Conservation (phyloP, 2,888 invertebrate species). For the Ditylenchus weischeri region DNA sequence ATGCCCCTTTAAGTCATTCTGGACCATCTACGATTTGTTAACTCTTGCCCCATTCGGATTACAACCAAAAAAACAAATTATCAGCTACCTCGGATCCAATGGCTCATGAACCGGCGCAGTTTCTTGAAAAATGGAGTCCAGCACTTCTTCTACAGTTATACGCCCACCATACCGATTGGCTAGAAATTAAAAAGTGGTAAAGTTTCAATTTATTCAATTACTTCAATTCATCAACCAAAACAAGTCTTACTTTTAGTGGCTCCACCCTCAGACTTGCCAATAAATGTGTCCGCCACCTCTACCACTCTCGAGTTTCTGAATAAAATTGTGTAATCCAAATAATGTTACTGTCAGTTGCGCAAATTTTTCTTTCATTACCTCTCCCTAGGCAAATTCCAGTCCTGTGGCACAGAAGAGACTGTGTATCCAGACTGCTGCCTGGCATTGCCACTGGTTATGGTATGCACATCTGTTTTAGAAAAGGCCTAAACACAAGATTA, state of each 20-base stretch:
- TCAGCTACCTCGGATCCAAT: constrained; percentile 40
- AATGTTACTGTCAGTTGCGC: too few relatives aligned
- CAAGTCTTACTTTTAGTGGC: constrained; percentile 34
- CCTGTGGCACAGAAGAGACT: constrained; percentile 54
- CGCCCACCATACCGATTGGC: constrained; percentile 51
- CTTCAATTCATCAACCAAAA: too few relatives aligned
- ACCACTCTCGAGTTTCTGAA: constrained; percentile 48
- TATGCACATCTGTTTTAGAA: constrained; percentile 23
- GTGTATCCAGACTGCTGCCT: constrained; percentile 51
- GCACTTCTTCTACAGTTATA: constrained; percentile 81
- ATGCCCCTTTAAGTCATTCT: too few relatives aligned
- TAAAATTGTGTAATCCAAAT: too few relatives aligned
- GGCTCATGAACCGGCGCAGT: constrained; percentile 70
- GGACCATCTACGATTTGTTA: too few relatives aligned
- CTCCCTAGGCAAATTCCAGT: constrained; percentile 52
- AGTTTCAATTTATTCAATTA: too few relatives aligned
- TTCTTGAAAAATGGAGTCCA: constrained; percentile 77
- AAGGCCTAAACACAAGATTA: constrained; percentile 9
- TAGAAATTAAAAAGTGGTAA: background rate
- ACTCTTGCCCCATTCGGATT: too few relatives aligned
- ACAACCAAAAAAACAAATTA: too few relatives aligned
- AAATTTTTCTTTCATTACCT: background rate
- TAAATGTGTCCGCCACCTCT: constrained; percentile 59
- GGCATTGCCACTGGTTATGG: constrained; percentile 9
- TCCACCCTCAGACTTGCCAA: constrained; percentile 39